phyloP scores from a whole-genome alignment of 2,888 invertebrate genomes.

The Cyrtodaria siliqua region DNA sequence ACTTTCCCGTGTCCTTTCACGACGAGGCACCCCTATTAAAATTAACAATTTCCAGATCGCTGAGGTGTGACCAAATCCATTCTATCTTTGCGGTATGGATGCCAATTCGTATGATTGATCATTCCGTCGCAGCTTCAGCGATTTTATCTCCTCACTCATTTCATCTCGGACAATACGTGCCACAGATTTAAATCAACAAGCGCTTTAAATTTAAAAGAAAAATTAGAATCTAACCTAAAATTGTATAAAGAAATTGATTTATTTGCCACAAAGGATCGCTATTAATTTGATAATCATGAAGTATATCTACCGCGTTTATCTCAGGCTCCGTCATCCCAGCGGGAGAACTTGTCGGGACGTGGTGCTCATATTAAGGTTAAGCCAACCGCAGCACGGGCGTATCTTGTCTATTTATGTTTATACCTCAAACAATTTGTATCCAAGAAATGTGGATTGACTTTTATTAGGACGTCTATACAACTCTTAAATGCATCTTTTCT shows the following conservation, averaged over 20 bases:
- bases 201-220: constrained; percentile 32
- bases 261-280: constrained; percentile 43
- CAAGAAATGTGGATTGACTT: no score
- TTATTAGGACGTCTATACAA: no score
- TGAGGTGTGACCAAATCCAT: constrained; percentile 42
- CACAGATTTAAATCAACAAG: constrained; percentile 47
- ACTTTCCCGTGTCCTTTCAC: constrained; percentile 29
- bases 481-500: no score
- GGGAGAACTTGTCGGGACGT: not conserved
- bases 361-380: not conserved
- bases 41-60: constrained; percentile 39
- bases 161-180: constrained; percentile 57
- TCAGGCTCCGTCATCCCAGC: not conserved
- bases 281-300: constrained; percentile 45
- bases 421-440: not conserved
- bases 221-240: constrained; percentile 36
- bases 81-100: constrained; percentile 38
- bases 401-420: not conserved
- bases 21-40: constrained; percentile 52
- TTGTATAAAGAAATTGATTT: constrained; percentile 49
- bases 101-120: constrained; percentile 58
- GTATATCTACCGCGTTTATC: not conserved
- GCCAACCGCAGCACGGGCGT: not conserved
- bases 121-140: constrained; percentile 46
- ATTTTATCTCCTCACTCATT: constrained; percentile 53